These are phyloP conservation scores for Ariopsis seemanni DNA, from an alignment of 2,113 vertebrate genomes.

Conservation along the genomic window DNA sequence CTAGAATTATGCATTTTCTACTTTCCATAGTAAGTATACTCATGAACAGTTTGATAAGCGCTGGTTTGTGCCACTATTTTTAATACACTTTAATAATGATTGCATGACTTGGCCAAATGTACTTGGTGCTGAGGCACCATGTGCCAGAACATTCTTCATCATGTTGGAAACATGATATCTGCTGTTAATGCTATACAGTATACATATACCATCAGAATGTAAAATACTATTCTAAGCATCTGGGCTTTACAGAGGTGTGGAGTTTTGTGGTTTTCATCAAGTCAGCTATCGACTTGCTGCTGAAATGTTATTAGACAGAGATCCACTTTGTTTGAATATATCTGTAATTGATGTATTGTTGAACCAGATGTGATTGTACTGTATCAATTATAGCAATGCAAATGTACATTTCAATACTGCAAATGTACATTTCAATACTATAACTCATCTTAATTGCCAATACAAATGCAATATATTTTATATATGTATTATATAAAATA, in stretches of 20 bases:
- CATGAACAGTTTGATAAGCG: neutral
- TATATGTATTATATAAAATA: too few species aligned
- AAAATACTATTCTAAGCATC: slow-evolving; percentile 37
- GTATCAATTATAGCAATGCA: neutral
- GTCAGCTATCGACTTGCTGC: slow-evolving; percentile 16
- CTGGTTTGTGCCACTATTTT: neutral
- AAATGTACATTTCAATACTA: neutral
- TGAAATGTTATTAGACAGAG: neutral
- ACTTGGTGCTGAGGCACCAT: slow-evolving; percentile 3
- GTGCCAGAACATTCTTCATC: slow-evolving; percentile 1
- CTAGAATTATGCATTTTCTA: neutral
- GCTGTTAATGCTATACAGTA: slow-evolving; percentile 21
- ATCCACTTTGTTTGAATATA: neutral
- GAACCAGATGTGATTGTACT: neutral
- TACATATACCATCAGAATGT: slow-evolving; percentile 45
- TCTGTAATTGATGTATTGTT: neutral
- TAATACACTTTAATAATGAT: neutral
- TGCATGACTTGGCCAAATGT: neutral
- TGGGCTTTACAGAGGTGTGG: slow-evolving; percentile 25
- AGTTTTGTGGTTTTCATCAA: slow-evolving; percentile 25
- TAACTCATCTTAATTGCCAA: neutral
- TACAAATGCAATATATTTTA: too few species aligned
- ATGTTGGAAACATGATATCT: slow-evolving; percentile 35
- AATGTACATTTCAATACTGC: neutral
- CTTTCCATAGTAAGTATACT: neutral